Conservation (phyloP, 2,888 invertebrate species). For the Hydropsyche betteni region DNA sequence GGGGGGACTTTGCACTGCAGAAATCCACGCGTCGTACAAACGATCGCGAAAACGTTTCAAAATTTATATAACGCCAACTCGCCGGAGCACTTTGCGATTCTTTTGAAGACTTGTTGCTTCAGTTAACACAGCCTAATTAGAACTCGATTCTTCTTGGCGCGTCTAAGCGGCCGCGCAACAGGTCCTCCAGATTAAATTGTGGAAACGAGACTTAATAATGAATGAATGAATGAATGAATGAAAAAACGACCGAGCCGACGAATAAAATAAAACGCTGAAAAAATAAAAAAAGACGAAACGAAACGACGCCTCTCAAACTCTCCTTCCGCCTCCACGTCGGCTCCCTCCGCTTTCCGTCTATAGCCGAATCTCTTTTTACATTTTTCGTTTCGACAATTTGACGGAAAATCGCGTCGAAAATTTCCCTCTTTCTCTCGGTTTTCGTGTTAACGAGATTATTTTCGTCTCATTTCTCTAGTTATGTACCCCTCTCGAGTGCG, state of each 20-base stretch:
- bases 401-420: too few species aligned
- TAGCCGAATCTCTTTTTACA: not conserved
- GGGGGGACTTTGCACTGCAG: too few species aligned
- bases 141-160: conserved; percentile 37
- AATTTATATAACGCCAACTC: not conserved
- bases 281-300: conserved; percentile 12
- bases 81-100: conserved; percentile 28
- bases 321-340: not conserved
- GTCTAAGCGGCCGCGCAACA: conserved; percentile 31
- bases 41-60: too few species aligned
- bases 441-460: not conserved
- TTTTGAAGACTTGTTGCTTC: conserved; percentile 41
- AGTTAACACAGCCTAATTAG: conserved; percentile 37
- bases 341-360: too few species aligned
- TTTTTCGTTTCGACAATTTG: too few species aligned
- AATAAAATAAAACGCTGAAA: conserved; percentile 8
- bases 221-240: too few species aligned
- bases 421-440: too few species aligned
- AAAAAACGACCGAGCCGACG: conserved; percentile 11
- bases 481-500: conserved; percentile 19
- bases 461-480: conserved; percentile 23
- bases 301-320: conserved; percentile 13
- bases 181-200: conserved; percentile 35
- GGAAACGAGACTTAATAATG: conserved; percentile 16
- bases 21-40: too few species aligned